Conservation (phyloP, 2,113 vertebrate species). For the Misgurnus anguillicaudatus region DNA sequence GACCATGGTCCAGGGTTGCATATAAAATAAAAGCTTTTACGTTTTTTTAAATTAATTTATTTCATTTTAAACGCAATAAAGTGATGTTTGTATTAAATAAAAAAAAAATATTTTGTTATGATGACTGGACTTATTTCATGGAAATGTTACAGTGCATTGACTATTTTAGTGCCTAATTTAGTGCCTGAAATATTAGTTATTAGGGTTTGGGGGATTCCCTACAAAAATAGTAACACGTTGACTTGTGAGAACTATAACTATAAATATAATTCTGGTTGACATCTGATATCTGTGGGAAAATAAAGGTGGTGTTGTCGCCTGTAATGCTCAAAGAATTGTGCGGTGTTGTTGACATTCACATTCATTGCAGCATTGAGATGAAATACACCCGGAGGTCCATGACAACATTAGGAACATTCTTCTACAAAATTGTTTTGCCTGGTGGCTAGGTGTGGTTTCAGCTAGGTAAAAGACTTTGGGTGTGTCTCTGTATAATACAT, state of each 20-base stretch:
- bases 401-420: constrained; percentile 23
- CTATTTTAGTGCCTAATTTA: too few relatives aligned
- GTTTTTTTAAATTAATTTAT: too few relatives aligned
- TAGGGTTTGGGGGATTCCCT: too few relatives aligned
- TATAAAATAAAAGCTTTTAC: too few relatives aligned
- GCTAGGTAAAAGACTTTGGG: not conserved
- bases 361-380: not conserved
- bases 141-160: too few relatives aligned
- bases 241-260: not conserved
- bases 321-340: not conserved
- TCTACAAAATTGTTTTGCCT: not conserved
- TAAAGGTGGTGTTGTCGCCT: not conserved
- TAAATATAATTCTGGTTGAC: not conserved
- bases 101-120: too few relatives aligned
- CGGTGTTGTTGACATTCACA: not conserved
- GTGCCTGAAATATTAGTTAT: not conserved
- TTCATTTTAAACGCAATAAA: too few relatives aligned
- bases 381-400: not conserved
- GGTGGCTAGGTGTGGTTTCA: constrained; percentile 25
- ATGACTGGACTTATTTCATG: too few relatives aligned
- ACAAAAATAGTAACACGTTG: not conserved
- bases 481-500: not conserved
- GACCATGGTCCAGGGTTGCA: too few relatives aligned
- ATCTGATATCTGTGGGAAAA: not conserved
- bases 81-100: too few relatives aligned